A percentile compares a stretch with the other conserved stretches of the same genome.
Evolutionary conservation across 2,113 vertebrate species (phyloP).

Genomic region (Azemiops feae): DNA sequence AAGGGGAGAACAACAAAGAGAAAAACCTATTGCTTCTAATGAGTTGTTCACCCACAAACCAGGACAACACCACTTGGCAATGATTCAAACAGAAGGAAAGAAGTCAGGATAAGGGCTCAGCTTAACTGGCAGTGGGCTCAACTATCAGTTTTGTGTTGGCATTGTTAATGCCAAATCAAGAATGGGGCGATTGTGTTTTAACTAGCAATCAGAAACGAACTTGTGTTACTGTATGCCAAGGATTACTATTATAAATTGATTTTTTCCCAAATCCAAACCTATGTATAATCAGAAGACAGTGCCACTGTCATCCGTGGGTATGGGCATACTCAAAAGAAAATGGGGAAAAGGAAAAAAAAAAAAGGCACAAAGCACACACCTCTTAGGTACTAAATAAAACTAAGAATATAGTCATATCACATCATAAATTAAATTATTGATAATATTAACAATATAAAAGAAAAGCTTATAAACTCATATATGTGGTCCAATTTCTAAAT

Average conservation of each 20-base stretch:
- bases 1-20: neutral
- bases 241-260: neutral
- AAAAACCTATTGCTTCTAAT: neutral
- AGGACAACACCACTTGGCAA: neutral
- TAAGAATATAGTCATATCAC: neutral
- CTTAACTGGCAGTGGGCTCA: neutral
- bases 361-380: neutral
- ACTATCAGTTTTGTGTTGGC: neutral
- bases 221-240: neutral
- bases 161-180: neutral
- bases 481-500: neutral
- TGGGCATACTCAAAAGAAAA: neutral
- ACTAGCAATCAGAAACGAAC: neutral
- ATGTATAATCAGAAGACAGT: neutral
- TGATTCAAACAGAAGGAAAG: neutral
- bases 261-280: neutral
- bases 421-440: neutral
- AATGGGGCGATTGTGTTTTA: neutral
- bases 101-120: neutral
- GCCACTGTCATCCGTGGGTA: neutral
- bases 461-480: neutral
- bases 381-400: neutral
- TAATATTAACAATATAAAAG: neutral
- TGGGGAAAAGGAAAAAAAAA: neutral
- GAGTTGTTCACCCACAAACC: neutral